A percentile compares a stretch with the other conserved stretches of the same genome.
phyloP scores from a whole-genome alignment of 2,888 invertebrate genomes.

The Pyrrhia umbra region DNA sequence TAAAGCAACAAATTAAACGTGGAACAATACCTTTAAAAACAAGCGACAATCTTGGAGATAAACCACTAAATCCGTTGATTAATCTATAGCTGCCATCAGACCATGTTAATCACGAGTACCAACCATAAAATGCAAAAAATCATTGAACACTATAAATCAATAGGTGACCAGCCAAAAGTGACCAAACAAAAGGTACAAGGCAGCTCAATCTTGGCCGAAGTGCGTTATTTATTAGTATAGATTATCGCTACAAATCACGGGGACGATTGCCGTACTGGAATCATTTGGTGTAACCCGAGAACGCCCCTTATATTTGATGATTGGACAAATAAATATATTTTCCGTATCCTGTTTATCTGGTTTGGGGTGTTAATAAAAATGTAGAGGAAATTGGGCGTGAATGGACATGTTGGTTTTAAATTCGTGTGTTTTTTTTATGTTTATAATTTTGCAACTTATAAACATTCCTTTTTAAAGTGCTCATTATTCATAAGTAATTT shows the following conservation, averaged over 20 bases:
- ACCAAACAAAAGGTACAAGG: constrained; percentile 76
- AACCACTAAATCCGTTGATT: constrained; percentile 59
- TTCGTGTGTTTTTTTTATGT: neutral
- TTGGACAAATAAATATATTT: constrained; percentile 90
- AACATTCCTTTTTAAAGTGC: too few species aligned
- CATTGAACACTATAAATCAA: constrained; percentile 74
- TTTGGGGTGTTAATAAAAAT: constrained; percentile 90
- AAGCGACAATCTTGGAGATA: constrained; percentile 52
- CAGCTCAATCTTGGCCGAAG: constrained; percentile 87
- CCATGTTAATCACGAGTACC: constrained; percentile 59
- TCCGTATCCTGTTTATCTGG: constrained; percentile 89
- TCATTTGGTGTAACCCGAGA: constrained; percentile 89
- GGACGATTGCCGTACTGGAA: constrained; percentile 81
- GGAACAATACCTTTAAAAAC: constrained; percentile 54
- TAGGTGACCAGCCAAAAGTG: constrained; percentile 65
- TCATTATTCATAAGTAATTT: too few species aligned
- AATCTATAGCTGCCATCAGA: constrained; percentile 61
- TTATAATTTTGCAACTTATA: neutral
- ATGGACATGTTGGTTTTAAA: constrained; percentile 23
- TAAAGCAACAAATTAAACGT: constrained; percentile 61
- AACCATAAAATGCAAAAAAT: constrained; percentile 72
- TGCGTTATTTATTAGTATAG: constrained; percentile 88
- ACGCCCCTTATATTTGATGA: constrained; percentile 89
- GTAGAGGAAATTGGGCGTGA: constrained; percentile 77
- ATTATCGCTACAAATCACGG: constrained; percentile 89